Base-by-base conservation (phyloP, 2,113 vertebrate species). In the Phalacrocorax aristotelis region DNA sequence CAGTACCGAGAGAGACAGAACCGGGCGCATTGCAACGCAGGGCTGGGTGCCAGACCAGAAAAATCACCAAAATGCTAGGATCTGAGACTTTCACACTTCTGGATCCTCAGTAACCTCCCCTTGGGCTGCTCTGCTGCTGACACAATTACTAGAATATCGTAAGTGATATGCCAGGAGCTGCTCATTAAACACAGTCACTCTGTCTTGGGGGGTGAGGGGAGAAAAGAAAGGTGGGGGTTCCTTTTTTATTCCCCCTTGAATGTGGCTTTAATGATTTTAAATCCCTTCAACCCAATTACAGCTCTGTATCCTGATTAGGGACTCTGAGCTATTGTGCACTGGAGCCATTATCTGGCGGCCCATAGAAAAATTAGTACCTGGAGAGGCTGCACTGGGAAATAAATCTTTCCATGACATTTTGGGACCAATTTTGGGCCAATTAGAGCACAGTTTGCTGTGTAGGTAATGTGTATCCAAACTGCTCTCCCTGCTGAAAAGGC, bases 281-380 rank as follows among this genome's bases (percentile, higher is more conserved):
- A 98, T 98, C 98, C 98, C 97, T 98, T 98, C 98, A 98, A 98
- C 97, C 97, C 98, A 98, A 98, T 98, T 98, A 98, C 96, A 95
- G 94, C 93, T 96, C 97, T 93, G 96, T 96, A 96, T 97, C 98
- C 97, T 97, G 98, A 98, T 97, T 97, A 98, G 98, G 98, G 98
- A 98, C 98, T 98, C 95, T 85, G 49, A 85, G 97, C 97, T 97
- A 98, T 98, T 98, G 98, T 98, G 97, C 89, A 52, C 62, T 4
- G 91, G 96, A 98, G 97, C 97, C 97, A 98, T 98, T 98, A 98
- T 98, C 96, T 95, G 83, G 95, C 87, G 87, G 98, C 97, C 97
- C 97, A 98, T 94, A 96, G 98, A 97, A 98, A 98, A 98, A 98
- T 98, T 98, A 98, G 98, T 96, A 98, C 98, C 98, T 97, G 97